These are phyloP conservation scores for Nephrocerus scutellatus DNA, from an alignment of 2,888 invertebrate genomes.

Conservation along the genomic window DNA sequence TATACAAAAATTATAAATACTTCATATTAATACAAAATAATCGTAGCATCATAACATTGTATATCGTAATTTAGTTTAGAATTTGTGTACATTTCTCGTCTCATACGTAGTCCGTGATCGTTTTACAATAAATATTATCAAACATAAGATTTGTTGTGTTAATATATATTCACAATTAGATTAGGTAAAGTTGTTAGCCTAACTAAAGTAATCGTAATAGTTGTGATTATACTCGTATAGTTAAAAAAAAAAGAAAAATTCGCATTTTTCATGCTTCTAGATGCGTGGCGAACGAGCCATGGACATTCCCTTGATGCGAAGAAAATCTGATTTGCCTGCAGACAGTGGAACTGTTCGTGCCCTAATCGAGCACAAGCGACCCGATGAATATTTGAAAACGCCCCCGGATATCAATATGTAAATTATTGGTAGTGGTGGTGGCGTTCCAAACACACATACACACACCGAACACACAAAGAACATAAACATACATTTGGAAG, in stretches of 20 bases:
- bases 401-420: slow-evolving; percentile 82
- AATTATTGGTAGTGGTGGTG: slow-evolving; percentile 51
- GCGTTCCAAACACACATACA: background rate
- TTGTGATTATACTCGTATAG: slow-evolving; percentile 11
- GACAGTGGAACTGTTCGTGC: slow-evolving; percentile 88
- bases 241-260: slow-evolving; percentile 12
- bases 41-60: no score
- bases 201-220: no score
- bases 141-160: no score
- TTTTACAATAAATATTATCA: no score
- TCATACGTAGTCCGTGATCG: no score
- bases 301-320: slow-evolving; percentile 82
- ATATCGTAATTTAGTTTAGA: no score
- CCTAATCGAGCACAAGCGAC: slow-evolving; percentile 84
- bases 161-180: no score
- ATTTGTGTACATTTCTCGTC: no score
- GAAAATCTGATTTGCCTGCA: slow-evolving; percentile 92
- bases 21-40: no score
- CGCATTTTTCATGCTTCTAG: slow-evolving; percentile 24
- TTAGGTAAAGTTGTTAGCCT: no score
- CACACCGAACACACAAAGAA: background rate
- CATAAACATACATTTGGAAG: no score
- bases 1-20: no score
- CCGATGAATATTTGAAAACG: slow-evolving; percentile 82
- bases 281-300: slow-evolving; percentile 56